phyloP scores from a whole-genome alignment of 2,113 vertebrate genomes.

The Capreolus pygargus region DNA sequence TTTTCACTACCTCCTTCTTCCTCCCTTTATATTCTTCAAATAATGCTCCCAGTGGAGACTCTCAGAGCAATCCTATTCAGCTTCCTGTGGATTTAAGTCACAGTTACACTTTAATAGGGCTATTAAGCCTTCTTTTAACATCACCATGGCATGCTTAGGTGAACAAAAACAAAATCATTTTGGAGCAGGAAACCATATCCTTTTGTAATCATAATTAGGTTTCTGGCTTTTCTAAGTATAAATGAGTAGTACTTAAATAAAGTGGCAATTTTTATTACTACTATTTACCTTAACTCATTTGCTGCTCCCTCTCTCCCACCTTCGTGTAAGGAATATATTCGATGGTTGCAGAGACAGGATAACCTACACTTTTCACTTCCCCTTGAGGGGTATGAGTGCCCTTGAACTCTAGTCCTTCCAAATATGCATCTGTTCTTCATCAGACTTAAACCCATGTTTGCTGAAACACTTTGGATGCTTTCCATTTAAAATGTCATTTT shows the following conservation, averaged over 20 bases:
- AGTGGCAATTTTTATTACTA: background rate
- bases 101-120: background rate
- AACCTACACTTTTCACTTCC: background rate
- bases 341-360: background rate
- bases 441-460: background rate
- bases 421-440: background rate
- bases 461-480: background rate
- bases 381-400: background rate
- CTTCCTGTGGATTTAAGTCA: background rate
- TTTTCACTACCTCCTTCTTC: background rate
- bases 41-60: background rate
- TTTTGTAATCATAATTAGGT: background rate
- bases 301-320: background rate
- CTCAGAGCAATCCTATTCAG: background rate
- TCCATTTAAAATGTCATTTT: background rate
- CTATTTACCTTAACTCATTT: background rate
- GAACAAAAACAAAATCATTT: background rate
- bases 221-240: slow-evolving; percentile 7
- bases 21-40: background rate
- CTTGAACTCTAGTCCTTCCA: background rate
- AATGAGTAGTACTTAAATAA: background rate
- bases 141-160: background rate
- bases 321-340: background rate
- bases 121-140: background rate
- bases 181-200: background rate